Base-by-base conservation (phyloP, 2,113 vertebrate genomes). In the Odocoileus hemionus region DNA sequence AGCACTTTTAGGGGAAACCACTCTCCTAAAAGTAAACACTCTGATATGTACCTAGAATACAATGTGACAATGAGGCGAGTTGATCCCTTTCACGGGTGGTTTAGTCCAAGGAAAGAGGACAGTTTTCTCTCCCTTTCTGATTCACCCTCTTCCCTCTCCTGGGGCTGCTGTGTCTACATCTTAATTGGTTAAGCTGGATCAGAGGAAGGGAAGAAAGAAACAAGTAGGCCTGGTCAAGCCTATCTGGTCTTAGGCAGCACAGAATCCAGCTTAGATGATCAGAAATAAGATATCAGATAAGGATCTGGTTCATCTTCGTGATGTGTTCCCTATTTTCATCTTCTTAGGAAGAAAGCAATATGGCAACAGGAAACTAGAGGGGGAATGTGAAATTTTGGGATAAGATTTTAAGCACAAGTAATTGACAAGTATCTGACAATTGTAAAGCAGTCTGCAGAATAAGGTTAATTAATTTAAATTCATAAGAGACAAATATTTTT, bases 171-270 rank as follows among this genome's bases (percentile, higher is more conserved):
- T 79, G 25, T 52, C 47, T 26, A 70, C 30, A 91, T 80, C 36
- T 80, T 95, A 93, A 79, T 2, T 91, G 45, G 58, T 85, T 95
- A 96, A 93, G 25, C 13, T 95, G 39, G 45, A 95, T 95, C 28
- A 93, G 76, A 95, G 45, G 45, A 92, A 21, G 19, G 58, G 83
- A 97, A 97, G 15, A 95, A 91, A 55, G 30, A 96, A 91, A 50
- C 26, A 79, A 11, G 43, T 50, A 87, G 79, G n/a, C 14, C 5
- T 90, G n/a, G 33, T 64, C 55, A 45, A 43, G 55, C 7, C 70
- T 92, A 70, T 47, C 23, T 91, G 74, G 28, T 83, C 76, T 95
- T 50, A 85, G 21, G 23, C 2, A 79, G 17, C n/a, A 95, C 5
- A 84, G n/a, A 33, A 84, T 87, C 52, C 64, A 88, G 33, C 43